Evolutionary conservation across 2,888 invertebrate genomes (phyloP).

Genomic region (Drosophila emarginata): DNA sequence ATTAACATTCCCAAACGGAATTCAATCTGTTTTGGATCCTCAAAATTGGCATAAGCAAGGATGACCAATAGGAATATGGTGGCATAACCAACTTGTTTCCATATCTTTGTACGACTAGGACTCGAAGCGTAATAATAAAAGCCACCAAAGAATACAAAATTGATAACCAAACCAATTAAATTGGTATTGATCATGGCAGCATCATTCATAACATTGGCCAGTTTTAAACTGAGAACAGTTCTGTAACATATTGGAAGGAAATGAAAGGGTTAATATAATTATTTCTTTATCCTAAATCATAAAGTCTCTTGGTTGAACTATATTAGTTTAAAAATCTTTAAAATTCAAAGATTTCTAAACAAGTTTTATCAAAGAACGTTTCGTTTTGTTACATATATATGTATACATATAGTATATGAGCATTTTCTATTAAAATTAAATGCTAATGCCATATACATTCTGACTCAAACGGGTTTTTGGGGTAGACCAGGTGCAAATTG

Average conservation of each 20-base stretch:
- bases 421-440: neutral
- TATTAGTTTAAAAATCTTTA: no score
- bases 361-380: neutral
- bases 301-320: no score
- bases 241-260: constrained; percentile 82
- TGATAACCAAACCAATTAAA: constrained; percentile 88
- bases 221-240: constrained; percentile 89
- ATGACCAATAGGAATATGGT: constrained; percentile 85
- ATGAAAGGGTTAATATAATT: neutral
- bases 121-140: constrained; percentile 87
- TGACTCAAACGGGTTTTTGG: constrained; percentile 22
- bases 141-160: constrained; percentile 86
- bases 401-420: no score
- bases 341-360: no score
- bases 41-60: constrained; percentile 86
- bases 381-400: neutral
- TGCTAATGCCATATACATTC: neutral
- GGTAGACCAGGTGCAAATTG: neutral
- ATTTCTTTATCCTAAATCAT: no score
- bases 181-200: constrained; percentile 91
- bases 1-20: constrained; percentile 88
- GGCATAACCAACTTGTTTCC: constrained; percentile 85
- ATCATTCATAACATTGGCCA: constrained; percentile 89
- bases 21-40: constrained; percentile 86
- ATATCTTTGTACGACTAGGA: constrained; percentile 83